Evolutionary conservation across 1,140 invertebrate species (phyloP), one percentile per base, ranked within the genome.

Genomic region (Schlechtendalia chinensis): DNA sequence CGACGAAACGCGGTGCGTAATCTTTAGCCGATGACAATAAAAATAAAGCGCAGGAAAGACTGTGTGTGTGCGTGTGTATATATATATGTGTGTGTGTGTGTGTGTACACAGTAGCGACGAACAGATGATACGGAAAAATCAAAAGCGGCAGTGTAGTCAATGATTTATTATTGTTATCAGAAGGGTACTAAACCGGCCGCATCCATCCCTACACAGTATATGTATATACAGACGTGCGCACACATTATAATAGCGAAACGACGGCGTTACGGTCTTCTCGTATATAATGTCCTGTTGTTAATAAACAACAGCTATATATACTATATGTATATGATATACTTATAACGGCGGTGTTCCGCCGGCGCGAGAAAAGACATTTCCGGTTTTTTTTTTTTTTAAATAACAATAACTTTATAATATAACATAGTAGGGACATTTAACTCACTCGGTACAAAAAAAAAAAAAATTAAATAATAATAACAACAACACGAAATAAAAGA

Each of bases 101-200:
- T 39, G 32, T 39, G 65, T 45, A 45, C n/a, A 67, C 65, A 24
- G 32, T 47, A 53, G 45, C 45, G 17, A 53, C 67, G 24, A 72
- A 72, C 69, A 72, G 69, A 72, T 72, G 69, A 72, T 72, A 72
- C 16, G 50, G 50, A 29, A 72, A 72, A 72, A 72, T 72, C 69
- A 72, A 72, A 72, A 72, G 69, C 47, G 27, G 24, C 10, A 27
- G 24, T 72, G 47, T 27, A 54, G n/a, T n/a, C n/a, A 54, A 72
- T 54, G 69, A 72, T 72, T 72, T 72, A 72, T 72, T 72, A 72
- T 72, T 72, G 69, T 72, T 72, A 72, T 72, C 69, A 72, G 69
- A 72, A 72, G 69, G 69, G 69, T 14, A 72, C 69, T 27, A 54
- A 72, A 54, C 27, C 69, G 69, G 69, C 69, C 69, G 24, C 47